A percentile compares a stretch with the other conserved stretches of the same genome.
Evolutionary conservation across 1,140 invertebrate species (phyloP).

Genomic region (Carposina sasakii): DNA sequence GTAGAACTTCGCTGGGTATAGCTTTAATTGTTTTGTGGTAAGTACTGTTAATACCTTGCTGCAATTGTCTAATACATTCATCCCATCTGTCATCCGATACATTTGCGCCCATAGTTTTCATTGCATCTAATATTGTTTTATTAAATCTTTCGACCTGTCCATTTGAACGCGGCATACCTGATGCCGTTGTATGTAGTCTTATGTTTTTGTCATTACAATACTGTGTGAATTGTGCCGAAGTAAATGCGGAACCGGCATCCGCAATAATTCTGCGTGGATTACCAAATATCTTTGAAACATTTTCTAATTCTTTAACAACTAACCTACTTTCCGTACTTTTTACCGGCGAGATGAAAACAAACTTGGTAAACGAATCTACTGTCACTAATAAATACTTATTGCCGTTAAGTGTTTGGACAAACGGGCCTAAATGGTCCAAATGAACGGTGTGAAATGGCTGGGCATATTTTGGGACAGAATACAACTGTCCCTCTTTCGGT

Average conservation of each 20-base stretch:
- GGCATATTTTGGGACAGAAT: not conserved
- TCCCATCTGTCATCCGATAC: not conserved
- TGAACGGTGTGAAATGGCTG: slow-evolving; percentile 4
- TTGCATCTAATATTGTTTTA: not conserved
- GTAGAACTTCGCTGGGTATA: not conserved
- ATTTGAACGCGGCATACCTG: not conserved
- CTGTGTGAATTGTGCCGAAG: not conserved
- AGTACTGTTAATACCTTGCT: slow-evolving; percentile 2
- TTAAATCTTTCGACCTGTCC: not conserved
- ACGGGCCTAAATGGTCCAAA: slow-evolving; percentile 7
- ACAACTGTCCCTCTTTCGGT: slow-evolving; percentile 6
- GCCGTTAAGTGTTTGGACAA: slow-evolving; percentile 10
- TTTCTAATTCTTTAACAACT: slow-evolving; percentile 4
- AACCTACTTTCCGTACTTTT: not conserved
- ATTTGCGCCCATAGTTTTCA: not conserved
- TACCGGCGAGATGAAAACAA: slow-evolving; percentile 8
- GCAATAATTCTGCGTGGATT: slow-evolving; percentile 2
- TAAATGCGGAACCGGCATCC: not conserved
- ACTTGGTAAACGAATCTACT: slow-evolving; percentile 37
- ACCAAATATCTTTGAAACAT: slow-evolving; percentile 2
- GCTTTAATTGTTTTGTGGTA: slow-evolving; percentile 1
- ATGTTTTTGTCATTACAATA: slow-evolving; percentile 1
- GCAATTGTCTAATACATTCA: not conserved
- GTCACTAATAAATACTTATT: slow-evolving; percentile 5
- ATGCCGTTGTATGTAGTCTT: not conserved